Evolutionary conservation across 2,888 invertebrate species (phyloP).

Genomic region (Hypercompe scribonia): DNA sequence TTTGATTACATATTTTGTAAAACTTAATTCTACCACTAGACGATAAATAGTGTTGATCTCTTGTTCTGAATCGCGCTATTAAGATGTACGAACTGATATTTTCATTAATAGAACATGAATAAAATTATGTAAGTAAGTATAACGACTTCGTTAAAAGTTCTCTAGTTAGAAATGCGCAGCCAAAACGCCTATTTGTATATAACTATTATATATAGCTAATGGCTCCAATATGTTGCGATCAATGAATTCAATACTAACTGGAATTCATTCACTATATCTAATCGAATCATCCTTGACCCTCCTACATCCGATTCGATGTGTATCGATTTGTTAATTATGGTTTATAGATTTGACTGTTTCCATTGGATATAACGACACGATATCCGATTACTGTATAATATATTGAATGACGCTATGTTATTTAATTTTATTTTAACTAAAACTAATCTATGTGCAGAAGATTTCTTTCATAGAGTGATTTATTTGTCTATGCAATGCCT

Average conservation of each 20-base stretch:
- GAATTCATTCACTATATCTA: conserved; percentile 46
- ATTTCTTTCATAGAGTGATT: too few relatives aligned
- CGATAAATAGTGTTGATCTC: too few relatives aligned
- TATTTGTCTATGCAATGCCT: too few relatives aligned
- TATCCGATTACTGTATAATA: background rate
- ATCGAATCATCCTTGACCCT: conserved; percentile 44
- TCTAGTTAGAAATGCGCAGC: background rate
- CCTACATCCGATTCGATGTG: conserved; percentile 26
- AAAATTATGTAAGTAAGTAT: too few relatives aligned
- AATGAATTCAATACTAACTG: conserved; percentile 23
- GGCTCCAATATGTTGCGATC: conserved; percentile 6
- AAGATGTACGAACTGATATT: too few relatives aligned
- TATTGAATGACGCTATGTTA: too few relatives aligned
- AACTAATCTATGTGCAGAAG: too few relatives aligned
- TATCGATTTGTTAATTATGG: conserved; percentile 36
- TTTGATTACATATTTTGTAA: too few relatives aligned
- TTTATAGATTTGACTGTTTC: conserved; percentile 31
- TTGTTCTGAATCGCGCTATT: too few relatives aligned
- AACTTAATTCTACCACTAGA: too few relatives aligned
- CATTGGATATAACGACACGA: conserved; percentile 24
- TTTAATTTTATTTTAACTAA: too few relatives aligned
- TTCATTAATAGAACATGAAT: too few relatives aligned
- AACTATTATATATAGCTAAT: background rate
- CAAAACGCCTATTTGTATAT: background rate
- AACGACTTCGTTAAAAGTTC: background rate